A percentile compares a stretch with the other conserved stretches of the same genome.
Conservation (phyloP, 37 sponge, comb jelly and placozoan genomes). For the Tethya wilhelma region DNA sequence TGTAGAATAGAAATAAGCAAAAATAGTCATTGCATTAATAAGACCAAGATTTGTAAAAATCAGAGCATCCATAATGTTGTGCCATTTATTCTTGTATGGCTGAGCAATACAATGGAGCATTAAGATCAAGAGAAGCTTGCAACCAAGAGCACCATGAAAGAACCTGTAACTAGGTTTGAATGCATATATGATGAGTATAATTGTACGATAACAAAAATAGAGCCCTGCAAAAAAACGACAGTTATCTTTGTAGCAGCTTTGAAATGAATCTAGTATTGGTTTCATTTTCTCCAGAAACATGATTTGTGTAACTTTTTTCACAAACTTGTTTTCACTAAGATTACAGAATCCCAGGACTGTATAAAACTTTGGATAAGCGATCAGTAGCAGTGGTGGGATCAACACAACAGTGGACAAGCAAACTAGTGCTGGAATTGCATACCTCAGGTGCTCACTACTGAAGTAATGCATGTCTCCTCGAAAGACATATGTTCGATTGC, state of each 20-base stretch:
- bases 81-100: conserved; percentile 8
- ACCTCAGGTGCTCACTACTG: background rate
- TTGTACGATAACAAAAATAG: conserved; percentile 16
- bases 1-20: no score
- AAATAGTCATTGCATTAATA: no score
- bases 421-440: conserved; percentile 29
- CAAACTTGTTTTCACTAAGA: conserved; percentile 3
- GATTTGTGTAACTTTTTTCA: background rate
- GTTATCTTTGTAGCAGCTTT: conserved; percentile 26
- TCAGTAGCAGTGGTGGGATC: conserved; percentile 17
- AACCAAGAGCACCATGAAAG: background rate
- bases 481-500: no score
- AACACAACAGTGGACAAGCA: background rate
- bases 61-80: conserved; percentile 9
- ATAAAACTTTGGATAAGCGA: background rate
- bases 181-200: background rate
- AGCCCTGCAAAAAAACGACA: conserved; percentile 30
- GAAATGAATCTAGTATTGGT: conserved; percentile 25
- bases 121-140: background rate
- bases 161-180: background rate
- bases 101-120: conserved; percentile 12
- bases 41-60: background rate
- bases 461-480: conserved; percentile 14
- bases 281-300: background rate
- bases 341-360: conserved; percentile 3